Evolutionary conservation across 2,888 invertebrate genomes (phyloP), one percentile per base, ranked within the genome.

Genomic region (Teleogryllus oceanicus): DNA sequence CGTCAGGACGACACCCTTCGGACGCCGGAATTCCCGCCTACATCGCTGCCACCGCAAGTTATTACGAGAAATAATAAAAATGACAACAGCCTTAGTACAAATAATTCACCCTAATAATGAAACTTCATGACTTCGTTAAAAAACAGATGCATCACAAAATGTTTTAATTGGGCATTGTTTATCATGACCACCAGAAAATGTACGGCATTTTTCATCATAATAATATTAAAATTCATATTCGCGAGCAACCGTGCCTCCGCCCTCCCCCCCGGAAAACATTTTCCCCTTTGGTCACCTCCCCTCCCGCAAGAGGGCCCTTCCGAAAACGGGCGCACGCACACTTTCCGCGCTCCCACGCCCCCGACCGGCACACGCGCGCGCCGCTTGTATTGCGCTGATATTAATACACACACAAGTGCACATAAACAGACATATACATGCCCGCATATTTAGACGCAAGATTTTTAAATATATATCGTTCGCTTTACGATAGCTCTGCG

Each of bases 21-120:
- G n/a, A n/a, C n/a, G 62, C n/a, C n/a, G 8, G 62, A 10, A 62
- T 62, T n/a, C n/a, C 62, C 13, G 16, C 13, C 13, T 5, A 11
- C 12, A 12, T 10, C 62, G 62, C 62, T 62, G 16, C 12, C 13
- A 11, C 62, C 13, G 62, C 62, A 62, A 62, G n/a, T 62, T 62
- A 62, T 62, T 13, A 62, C n/a, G 62, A 62, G 62, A 62, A 62
- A 62, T 62, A 62, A 62, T 62, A 62, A 62, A 62, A 62, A 62
- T 62, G 62, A 62, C 62, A 13, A 62, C 62, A 62, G 62, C 62
- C 62, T 62, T 62, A 62, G 62, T 62, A 62, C 62, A 62, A 62
- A 62, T 62, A 62, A 62, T 62, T 62, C 62, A 62, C 62, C 62
- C 62, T 62, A 62, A 62, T 62, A 62, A 62, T 62, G 62, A n/a